Conservation (phyloP, 1,140 invertebrate genomes). For the Cherax quadricarinatus region DNA sequence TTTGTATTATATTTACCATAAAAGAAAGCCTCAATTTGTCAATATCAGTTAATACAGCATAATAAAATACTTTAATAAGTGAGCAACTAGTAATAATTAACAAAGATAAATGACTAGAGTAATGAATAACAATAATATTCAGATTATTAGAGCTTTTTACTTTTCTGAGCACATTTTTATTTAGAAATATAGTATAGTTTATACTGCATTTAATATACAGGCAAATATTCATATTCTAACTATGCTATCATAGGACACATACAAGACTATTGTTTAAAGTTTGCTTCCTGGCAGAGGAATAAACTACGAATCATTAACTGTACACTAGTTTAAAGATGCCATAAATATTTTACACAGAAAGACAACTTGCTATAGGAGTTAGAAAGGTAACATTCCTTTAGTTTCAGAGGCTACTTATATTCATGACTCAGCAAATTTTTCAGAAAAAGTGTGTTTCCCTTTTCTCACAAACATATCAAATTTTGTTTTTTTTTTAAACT, state of each 20-base stretch:
- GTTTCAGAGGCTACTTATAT: background rate
- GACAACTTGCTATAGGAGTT: background rate
- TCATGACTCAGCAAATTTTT: background rate
- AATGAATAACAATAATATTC: background rate
- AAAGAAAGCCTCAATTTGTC: background rate
- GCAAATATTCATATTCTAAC: slow-evolving; percentile 29
- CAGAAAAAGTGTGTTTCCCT: background rate
- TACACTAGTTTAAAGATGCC: background rate
- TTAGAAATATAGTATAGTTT: background rate
- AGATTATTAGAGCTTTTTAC: background rate
- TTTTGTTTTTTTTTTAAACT: background rate
- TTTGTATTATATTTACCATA: background rate
- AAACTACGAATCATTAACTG: background rate
- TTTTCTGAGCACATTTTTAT: background rate
- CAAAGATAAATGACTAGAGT: background rate
- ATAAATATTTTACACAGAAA: background rate
- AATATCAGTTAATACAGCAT: background rate
- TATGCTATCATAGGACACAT: slow-evolving; percentile 14
- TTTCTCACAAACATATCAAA: too few species aligned
- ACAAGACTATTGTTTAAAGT: slow-evolving; percentile 12
- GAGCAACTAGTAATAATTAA: background rate
- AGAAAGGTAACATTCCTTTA: background rate
- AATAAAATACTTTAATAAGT: background rate
- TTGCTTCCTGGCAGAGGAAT: slow-evolving; percentile 28
- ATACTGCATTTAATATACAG: slow-evolving; percentile 9